Evolutionary conservation across 2,888 invertebrate species (phyloP).

Genomic region (Tetragnatha montana): DNA sequence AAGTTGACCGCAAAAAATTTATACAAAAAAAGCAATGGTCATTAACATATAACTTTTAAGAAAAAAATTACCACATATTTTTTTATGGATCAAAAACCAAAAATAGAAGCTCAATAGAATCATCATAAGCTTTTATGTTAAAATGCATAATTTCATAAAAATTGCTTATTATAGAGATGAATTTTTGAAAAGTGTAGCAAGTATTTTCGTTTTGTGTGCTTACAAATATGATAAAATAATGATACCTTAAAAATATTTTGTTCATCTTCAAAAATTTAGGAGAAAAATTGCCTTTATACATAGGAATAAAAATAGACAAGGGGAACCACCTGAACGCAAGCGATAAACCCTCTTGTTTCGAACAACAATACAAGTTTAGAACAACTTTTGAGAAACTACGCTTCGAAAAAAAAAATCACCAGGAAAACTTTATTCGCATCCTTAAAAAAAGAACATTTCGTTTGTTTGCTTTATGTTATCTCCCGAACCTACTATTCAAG

Average conservation of each 20-base stretch:
- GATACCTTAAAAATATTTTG: background rate
- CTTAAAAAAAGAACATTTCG: background rate
- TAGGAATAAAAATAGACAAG: background rate
- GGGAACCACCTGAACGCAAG: background rate
- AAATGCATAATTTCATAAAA: too few relatives aligned
- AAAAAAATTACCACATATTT: too few relatives aligned
- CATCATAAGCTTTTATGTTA: too few relatives aligned
- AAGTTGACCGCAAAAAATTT: too few relatives aligned
- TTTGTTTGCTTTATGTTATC: background rate
- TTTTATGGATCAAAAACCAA: too few relatives aligned
- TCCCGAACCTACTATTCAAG: background rate
- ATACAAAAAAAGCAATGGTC: too few relatives aligned
- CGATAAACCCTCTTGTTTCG: slow-evolving; percentile 10
- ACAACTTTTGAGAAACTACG: background rate
- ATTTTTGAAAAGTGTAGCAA: too few relatives aligned
- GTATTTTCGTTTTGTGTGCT: too few relatives aligned
- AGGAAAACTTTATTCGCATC: background rate
- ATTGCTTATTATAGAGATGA: too few relatives aligned
- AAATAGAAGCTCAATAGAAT: too few relatives aligned
- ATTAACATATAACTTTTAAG: too few relatives aligned
- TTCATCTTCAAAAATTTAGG: background rate
- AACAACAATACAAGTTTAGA: slow-evolving; percentile 3
- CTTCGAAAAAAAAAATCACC: background rate
- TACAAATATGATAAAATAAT: too few relatives aligned
- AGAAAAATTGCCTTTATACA: slow-evolving; percentile 9